These are phyloP conservation scores for Illadopsis cleaveri DNA, from an alignment of 2,113 vertebrate genomes.

Conservation along the genomic window DNA sequence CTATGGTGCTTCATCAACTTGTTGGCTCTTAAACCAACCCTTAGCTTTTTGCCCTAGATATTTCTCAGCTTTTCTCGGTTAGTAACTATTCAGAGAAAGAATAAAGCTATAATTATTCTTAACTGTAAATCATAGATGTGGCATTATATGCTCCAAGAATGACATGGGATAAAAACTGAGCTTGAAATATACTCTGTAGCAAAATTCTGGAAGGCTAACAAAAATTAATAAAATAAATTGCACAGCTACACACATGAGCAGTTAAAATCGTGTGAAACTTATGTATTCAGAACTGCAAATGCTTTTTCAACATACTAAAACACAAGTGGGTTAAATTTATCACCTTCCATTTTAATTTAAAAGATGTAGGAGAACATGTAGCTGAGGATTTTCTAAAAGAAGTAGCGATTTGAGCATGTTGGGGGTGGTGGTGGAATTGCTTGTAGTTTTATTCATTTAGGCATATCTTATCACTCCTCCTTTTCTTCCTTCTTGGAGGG, in stretches of 20 bases:
- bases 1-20: background rate
- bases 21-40: background rate
- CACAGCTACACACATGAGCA: background rate
- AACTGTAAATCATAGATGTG: background rate
- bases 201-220: background rate
- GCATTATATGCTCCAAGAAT: background rate
- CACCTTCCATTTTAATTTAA: slow-evolving; percentile 61
- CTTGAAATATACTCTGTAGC: background rate
- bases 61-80: background rate
- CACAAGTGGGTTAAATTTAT: slow-evolving; percentile 52
- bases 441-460: slow-evolving; percentile 69
- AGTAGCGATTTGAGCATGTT: slow-evolving; percentile 18
- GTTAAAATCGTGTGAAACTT: slow-evolving; percentile 41
- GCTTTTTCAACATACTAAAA: slow-evolving; percentile 46
- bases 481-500: slow-evolving; percentile 66
- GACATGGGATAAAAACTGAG: background rate
- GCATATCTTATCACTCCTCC: slow-evolving; percentile 71
- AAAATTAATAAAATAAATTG: slow-evolving; percentile 31
- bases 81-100: slow-evolving; percentile 1
- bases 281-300: background rate
- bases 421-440: slow-evolving; percentile 50
- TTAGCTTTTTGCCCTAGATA: background rate
- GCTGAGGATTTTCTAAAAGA: slow-evolving; percentile 59
- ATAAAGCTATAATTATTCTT: background rate
- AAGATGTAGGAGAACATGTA: slow-evolving; percentile 50